Conservation (phyloP, 2,113 vertebrate species). For the Nycticryphes semicollaris region DNA sequence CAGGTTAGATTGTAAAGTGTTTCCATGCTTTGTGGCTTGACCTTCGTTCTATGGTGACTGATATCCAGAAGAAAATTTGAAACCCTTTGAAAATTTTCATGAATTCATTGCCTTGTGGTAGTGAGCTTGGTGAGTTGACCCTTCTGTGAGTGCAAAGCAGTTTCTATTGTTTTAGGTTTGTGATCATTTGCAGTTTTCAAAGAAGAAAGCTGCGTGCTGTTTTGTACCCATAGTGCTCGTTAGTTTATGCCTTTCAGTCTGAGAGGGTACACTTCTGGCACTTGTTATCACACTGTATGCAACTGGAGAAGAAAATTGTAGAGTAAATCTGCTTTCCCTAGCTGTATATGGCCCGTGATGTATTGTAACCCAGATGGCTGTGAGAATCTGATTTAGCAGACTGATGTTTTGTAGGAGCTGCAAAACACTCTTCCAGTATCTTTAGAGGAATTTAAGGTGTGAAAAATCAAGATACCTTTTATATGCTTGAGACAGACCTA, state of each 20-base stretch:
- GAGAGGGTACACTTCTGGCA: neutral
- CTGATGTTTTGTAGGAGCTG: neutral
- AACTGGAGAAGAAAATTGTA: neutral
- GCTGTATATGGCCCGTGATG: fast-evolving
- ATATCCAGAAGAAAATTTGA: neutral
- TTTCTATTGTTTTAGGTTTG: neutral
- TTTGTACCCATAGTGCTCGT: neutral
- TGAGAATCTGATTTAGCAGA: neutral
- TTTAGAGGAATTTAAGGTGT: neutral
- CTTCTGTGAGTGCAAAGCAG: neutral
- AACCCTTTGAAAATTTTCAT: neutral
- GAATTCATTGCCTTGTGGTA: neutral
- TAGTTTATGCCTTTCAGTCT: neutral
- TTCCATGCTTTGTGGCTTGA: neutral
- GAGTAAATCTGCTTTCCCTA: neutral
- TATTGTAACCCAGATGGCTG: neutral
- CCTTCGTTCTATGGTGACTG: neutral
- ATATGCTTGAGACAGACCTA: neutral
- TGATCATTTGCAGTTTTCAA: neutral
- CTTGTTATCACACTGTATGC: neutral
- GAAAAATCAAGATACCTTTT: neutral
- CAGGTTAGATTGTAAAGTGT: neutral
- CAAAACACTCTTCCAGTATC: neutral
- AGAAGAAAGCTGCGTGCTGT: neutral
- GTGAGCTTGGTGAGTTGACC: neutral